A percentile compares a stretch with the other conserved stretches of the same genome.
Conservation (phyloP, 2,888 invertebrate genomes). For the Julus scandinavius region DNA sequence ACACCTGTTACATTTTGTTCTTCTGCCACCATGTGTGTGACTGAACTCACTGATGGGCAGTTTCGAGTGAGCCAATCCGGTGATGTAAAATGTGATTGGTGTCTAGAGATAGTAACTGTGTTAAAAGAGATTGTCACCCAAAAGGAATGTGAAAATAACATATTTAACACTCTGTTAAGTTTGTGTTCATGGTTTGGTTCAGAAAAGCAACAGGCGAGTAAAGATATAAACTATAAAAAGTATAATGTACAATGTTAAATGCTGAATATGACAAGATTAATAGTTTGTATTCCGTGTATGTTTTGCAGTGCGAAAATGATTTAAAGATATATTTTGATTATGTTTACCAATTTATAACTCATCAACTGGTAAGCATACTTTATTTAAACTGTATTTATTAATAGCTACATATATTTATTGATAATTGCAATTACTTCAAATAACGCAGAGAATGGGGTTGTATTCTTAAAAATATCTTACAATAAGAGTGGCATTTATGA, state of each 20-base stretch:
- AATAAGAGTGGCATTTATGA: no score
- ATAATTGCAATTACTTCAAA: no score
- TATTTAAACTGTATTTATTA: neutral
- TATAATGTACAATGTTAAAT: neutral
- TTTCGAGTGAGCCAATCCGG: neutral
- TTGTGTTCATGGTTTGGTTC: neutral
- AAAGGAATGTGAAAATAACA: neutral
- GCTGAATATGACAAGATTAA: neutral
- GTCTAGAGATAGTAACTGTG: constrained; percentile 83
- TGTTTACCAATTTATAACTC: neutral
- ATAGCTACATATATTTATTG: no score
- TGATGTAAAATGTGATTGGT: constrained; percentile 78
- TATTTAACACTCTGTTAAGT: neutral
- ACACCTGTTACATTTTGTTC: constrained; percentile 77
- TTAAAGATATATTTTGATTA: neutral
- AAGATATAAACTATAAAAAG: neutral
- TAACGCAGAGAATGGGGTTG: no score
- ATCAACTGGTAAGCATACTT: neutral
- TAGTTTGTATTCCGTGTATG: neutral
- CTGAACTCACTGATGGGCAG: constrained; percentile 59
- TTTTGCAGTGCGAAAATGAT: neutral
- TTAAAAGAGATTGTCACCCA: constrained; percentile 72
- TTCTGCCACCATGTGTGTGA: constrained; percentile 78
- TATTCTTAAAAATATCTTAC: no score
- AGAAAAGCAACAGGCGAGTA: neutral